Percentiles rank a stretch among this genome's conserved stretches.
phyloP scores from a whole-genome alignment of 2,113 vertebrate species.

The Prinia subflava region DNA sequence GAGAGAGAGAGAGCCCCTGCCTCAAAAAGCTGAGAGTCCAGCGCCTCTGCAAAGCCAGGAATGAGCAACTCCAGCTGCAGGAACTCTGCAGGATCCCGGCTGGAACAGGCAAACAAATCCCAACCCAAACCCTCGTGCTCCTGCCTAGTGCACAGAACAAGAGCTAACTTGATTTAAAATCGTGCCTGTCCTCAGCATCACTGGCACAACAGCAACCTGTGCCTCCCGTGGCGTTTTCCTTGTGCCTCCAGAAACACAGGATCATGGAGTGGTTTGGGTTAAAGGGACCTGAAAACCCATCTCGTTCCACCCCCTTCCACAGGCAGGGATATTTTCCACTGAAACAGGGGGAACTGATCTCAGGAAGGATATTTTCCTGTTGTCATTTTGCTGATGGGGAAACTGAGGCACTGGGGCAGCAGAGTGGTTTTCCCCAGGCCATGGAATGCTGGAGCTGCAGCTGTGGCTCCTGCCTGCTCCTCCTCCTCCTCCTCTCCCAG shows the following conservation, averaged over 20 bases:
- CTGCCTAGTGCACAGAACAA: fast-evolving
- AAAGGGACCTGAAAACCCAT: neutral
- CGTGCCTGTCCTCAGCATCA: fast-evolving
- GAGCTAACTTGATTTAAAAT: fast-evolving
- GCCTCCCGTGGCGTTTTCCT: neutral
- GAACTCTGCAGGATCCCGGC: neutral
- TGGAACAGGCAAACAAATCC: neutral
- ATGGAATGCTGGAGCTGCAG: fast-evolving
- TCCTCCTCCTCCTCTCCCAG: neutral
- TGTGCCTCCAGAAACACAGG: fast-evolving
- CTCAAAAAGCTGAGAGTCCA: neutral
- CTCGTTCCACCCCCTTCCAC: neutral
- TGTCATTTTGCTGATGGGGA: neutral
- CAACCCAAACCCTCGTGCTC: fast-evolving
- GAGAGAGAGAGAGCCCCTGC: neutral
- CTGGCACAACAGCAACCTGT: neutral
- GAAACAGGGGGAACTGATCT: neutral
- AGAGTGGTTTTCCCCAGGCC: neutral
- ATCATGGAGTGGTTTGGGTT: neutral
- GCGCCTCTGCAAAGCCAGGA: neutral
- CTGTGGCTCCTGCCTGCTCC: neutral
- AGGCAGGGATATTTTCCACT: neutral
- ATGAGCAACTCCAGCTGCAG: fast-evolving
- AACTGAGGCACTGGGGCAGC: neutral
- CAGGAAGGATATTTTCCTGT: neutral